Evolutionary conservation across 2,888 invertebrate species (phyloP).

Genomic region (Andricus quercusramuli): DNA sequence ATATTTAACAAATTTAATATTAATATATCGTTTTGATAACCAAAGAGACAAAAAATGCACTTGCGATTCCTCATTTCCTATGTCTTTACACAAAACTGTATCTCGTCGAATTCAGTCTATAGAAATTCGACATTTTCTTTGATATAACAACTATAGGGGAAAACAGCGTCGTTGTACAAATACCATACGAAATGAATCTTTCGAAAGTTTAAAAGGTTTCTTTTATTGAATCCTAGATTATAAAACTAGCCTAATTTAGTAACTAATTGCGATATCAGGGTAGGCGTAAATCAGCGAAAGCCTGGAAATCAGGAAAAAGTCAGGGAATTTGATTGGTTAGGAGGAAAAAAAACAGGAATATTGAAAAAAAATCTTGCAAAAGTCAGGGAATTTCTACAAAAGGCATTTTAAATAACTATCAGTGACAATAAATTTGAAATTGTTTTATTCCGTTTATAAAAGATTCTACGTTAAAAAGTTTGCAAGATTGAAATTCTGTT

Average conservation of each 20-base stretch:
- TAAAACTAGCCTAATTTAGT: background rate
- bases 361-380: too few relatives aligned
- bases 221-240: slow-evolving; percentile 2
- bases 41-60: slow-evolving; percentile 38
- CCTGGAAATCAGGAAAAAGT: too few relatives aligned
- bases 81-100: slow-evolving; percentile 31
- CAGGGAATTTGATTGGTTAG: too few relatives aligned
- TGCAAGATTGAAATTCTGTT: too few relatives aligned
- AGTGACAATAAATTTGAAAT: too few relatives aligned
- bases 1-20: slow-evolving; percentile 39
- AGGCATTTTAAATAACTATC: too few relatives aligned
- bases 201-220: slow-evolving; percentile 58
- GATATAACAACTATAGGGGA: slow-evolving; percentile 47
- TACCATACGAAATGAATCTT: slow-evolving; percentile 66
- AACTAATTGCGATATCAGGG: too few relatives aligned
- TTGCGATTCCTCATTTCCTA: slow-evolving; percentile 32
- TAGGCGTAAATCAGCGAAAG: too few relatives aligned
- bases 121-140: slow-evolving; percentile 44
- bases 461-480: too few relatives aligned
- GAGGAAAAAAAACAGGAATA: too few relatives aligned
- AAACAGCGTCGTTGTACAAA: slow-evolving; percentile 66
- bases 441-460: too few relatives aligned
- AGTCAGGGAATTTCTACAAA: too few relatives aligned
- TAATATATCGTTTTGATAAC: slow-evolving; percentile 20
- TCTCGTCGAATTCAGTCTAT: slow-evolving; percentile 25